Evolutionary conservation across 2,888 invertebrate genomes (phyloP).

Genomic region (Lochmaea capreae): DNA sequence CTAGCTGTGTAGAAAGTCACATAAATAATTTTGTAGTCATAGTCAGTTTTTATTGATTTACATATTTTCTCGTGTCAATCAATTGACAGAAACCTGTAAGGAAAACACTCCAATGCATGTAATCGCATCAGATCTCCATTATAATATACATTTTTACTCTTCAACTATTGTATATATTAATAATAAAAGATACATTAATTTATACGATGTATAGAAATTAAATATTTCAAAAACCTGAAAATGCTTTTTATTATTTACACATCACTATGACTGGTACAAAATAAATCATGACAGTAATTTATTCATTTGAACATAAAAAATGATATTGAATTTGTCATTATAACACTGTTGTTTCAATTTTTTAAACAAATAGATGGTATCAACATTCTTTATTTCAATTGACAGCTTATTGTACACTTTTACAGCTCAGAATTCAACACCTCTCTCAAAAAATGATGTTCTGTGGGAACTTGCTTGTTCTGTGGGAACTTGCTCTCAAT

Average conservation of each 20-base stretch:
- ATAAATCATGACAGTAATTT: too few species aligned
- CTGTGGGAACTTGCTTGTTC: too few species aligned
- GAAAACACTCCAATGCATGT: slow-evolving; percentile 59
- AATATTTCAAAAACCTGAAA: slow-evolving; percentile 17
- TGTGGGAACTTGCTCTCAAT: too few species aligned
- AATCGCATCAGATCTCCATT: slow-evolving; percentile 47
- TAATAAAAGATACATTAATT: slow-evolving; percentile 33
- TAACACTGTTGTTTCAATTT: too few species aligned
- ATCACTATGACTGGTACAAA: too few species aligned
- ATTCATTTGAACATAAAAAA: too few species aligned
- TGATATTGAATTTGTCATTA: too few species aligned
- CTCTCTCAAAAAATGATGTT: too few species aligned
- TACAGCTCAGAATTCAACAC: too few species aligned
- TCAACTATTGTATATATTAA: slow-evolving; percentile 44
- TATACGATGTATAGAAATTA: slow-evolving; percentile 36
- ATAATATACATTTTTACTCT: slow-evolving; percentile 47
- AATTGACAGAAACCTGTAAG: slow-evolving; percentile 56
- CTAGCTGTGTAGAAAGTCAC: slow-evolving; percentile 26
- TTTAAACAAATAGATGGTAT: too few species aligned
- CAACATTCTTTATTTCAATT: too few species aligned
- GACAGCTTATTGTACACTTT: too few species aligned
- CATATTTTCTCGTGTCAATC: slow-evolving; percentile 13
- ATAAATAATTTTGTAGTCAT: slow-evolving; percentile 32
- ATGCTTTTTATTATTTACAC: neutral
- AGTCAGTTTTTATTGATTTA: slow-evolving; percentile 39